Base-by-base conservation (phyloP, 2,113 vertebrate genomes). In the Anolis carolinensis region DNA sequence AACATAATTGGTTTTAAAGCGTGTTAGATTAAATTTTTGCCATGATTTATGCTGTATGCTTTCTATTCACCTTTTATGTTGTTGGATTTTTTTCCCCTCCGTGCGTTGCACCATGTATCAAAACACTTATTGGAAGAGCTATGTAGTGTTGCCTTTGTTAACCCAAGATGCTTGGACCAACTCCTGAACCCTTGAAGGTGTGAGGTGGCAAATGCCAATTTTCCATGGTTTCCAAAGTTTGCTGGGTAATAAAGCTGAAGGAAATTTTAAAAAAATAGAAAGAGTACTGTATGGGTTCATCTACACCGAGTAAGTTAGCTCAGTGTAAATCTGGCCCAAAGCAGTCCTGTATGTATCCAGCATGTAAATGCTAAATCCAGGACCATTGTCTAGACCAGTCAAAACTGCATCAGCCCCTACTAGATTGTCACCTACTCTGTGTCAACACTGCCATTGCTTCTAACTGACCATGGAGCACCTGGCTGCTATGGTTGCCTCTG, bases 1-100 rank as follows among this genome's bases (percentile, higher is more conserved):
- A 93, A 93, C 80, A 93, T 93, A 95, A 94, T 94, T 95, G 87
- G 74, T 85, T 95, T 96, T 94, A 95, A 95, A 94, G 78, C 21
- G 91, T 82, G 25, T 86, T 93, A 94, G 87, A 95, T 94, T 93
- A 93, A 91, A 85, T 73, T 90, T 95, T 92, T 94, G 86, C 84
- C 81, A 34, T 81, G 78, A 92, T 94, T 95, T 93, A 91, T 27
- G 16, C n/a, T 89, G 34, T 87, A 68, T 88, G 86, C 86, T 95
- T 94, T 92, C n/a, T 86, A 91, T 91, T 93, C 91, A 90, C 70
- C 62, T 92, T 87, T 90, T 65, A 92, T 91, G 55, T 92, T 91
- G 86, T 88, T 93, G 95, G 86, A 27, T 71, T 30, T 39, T 55
- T 59, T 18, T 34, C 5, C n/a, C n/a, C 16, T 55, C 36, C 11